These are phyloP conservation scores for Peromyscus aztecus DNA, from an alignment of 2,797 vertebrate species.

Conservation along the genomic window DNA sequence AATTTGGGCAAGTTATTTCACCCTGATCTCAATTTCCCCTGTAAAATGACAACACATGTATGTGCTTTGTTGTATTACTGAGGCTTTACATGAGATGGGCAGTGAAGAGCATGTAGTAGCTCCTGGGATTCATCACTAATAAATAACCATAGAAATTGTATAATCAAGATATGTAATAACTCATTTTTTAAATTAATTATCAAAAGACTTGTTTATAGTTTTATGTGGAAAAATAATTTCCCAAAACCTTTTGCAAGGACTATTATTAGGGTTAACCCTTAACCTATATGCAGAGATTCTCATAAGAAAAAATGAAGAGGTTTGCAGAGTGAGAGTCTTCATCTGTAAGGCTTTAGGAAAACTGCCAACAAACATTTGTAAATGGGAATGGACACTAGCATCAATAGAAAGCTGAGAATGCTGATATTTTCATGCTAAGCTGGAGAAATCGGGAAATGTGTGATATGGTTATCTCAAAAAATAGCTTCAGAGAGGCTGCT, in stretches of 20 bases:
- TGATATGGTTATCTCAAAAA: constrained; percentile 49
- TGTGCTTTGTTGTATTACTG: neutral
- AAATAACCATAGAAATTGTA: neutral
- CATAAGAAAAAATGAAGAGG: neutral
- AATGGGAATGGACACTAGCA: neutral
- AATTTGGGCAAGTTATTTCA: neutral
- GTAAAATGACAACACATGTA: neutral
- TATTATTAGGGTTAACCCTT: neutral
- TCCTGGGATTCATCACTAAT: neutral
- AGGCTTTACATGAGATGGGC: neutral
- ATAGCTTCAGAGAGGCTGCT: neutral
- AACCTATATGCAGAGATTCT: neutral
- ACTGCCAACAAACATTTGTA: neutral
- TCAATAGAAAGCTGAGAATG: neutral
- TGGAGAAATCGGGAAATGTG: constrained; percentile 39
- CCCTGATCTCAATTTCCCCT: neutral
- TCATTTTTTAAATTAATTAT: neutral
- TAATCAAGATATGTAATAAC: neutral
- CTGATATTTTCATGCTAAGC: neutral
- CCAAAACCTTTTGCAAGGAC: neutral
- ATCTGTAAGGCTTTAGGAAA: neutral
- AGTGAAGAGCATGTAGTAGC: neutral
- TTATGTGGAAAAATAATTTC: neutral
- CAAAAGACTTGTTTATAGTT: neutral
- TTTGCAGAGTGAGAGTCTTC: neutral